Base-by-base conservation (phyloP, 2,797 vertebrate species). In the Microchirus variegatus region DNA sequence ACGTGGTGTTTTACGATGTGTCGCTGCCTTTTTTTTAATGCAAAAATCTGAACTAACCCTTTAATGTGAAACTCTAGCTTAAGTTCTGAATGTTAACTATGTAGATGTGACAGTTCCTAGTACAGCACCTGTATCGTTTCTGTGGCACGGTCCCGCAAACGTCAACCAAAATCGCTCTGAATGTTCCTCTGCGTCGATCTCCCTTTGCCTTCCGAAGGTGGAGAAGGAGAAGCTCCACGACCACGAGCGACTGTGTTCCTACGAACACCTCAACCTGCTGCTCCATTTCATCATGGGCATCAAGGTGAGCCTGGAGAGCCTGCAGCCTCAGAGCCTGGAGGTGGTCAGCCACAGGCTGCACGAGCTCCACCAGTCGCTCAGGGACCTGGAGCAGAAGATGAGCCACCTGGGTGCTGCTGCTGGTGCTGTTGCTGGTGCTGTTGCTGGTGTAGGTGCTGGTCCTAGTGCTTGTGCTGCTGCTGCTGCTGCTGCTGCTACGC, bases 191-290 rank as follows among this genome's bases (percentile, higher is more conserved):
- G 35, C 22, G 62, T 41, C 19, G 67, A 9, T 70, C 3, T 55
- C 38, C 68, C 19, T 79, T 69, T 65, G 36, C 35, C 47, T 49
- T 49, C 50, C 2, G 15, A 66, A 99, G 97, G 95, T 97, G 81
- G 96, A 98, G 66, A 94, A 94, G 3, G 97, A 96, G 86, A 94
- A 92, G 71, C 93, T 93, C 40, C 88, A 86, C 0, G 96, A 97
- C 31, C 97, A 99, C 0, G 98, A 99, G 89, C 93, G 86, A 0
- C 94, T 90, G 60, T 92, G 86, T 73, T 91, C 96, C 1, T 93
- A 90, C 0, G 95, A 98, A 31, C 98, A 99, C 83, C 91, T 99
- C 66, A 95, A 94, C 83, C 87, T 97, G 81, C 90, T 99, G 0
- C 91, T 97, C 83, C 93, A 93, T 37, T 94, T 93, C 82, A 94